Base-by-base conservation (phyloP, 2,797 vertebrate genomes). In the Halcyon chelicuti region DNA sequence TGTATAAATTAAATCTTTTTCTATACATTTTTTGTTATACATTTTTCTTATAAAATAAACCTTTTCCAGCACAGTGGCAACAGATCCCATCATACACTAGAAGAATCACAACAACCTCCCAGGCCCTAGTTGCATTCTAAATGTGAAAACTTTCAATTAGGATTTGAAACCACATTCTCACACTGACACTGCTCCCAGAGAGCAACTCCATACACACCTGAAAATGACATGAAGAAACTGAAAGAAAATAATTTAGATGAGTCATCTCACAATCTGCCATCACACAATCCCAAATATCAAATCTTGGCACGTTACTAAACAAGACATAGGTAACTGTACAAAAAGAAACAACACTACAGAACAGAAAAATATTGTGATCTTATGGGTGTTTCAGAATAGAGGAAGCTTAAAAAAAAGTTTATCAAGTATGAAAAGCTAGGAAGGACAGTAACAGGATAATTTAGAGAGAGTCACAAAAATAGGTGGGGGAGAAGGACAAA, bases 401-500 rank as follows among this genome's bases (percentile, higher is more conserved):
- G 61, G 57, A 91, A 90, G 67, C 23, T 83, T 91, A 52, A 81
- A 92, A 95, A 95, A 95, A 75, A 26, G 68, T 62, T 79, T 86
- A 91, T 29, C n/a, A 65, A 61, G 68, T 61, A 79, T 55, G 70
- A 81, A 94, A 91, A 94, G 49, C 71, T 81, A 90, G 92, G 81
- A 80, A 66, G 55, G 77, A 79, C 65, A 92, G 49, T 52, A 73
- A 90, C 94, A 61, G 61, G 66, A 78, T 75, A 94, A 92, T 86
- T 93, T 92, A 39, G 37, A 93, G 78, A 65, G 86, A 91, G 78
- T 88, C 95, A 95, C 90, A 94, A 93, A 97, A 93, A 85, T 8
- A 87, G 10, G 20, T 46, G 25, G 21, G 26, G 84, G 65, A 95
- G 74, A 96, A 96, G 97, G 96, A 97, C 95, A 97, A 97, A 96